Evolutionary conservation across 2,797 vertebrate species (phyloP).

Genomic region (Peromyscus aztecus): DNA sequence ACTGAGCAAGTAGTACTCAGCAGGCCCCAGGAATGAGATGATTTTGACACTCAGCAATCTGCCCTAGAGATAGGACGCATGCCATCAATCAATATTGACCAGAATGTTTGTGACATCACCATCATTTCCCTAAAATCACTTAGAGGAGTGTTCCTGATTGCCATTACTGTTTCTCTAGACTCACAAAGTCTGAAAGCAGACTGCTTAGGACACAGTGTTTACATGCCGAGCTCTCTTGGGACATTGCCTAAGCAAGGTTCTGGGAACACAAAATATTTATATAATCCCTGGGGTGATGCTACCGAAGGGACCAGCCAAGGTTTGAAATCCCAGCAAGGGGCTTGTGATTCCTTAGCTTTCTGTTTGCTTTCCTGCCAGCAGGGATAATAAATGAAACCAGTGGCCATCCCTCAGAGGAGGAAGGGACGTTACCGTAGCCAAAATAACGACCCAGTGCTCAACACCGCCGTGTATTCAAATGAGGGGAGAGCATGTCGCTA

Average conservation of each 20-base stretch:
- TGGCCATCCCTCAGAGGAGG: background rate
- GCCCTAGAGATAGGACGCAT: fast-evolving
- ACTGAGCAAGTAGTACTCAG: background rate
- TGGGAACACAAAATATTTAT: conserved; percentile 74
- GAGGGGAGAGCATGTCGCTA: background rate
- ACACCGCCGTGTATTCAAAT: background rate
- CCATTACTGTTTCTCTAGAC: background rate
- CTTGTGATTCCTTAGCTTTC: background rate
- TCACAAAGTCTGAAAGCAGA: background rate
- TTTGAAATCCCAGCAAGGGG: conserved; percentile 36
- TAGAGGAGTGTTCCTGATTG: background rate
- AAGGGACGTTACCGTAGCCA: background rate
- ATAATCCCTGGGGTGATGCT: conserved; percentile 62
- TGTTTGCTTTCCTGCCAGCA: background rate
- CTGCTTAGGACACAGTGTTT: conserved; percentile 21
- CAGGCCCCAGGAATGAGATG: background rate
- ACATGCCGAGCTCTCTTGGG: conserved; percentile 54
- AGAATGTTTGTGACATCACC: background rate
- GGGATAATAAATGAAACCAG: conserved; percentile 1
- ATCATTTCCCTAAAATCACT: background rate
- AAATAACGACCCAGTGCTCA: background rate
- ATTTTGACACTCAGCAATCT: background rate
- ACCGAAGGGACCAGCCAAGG: background rate
- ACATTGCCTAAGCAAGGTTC: conserved; percentile 40
- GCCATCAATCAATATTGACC: background rate